Evolutionary conservation across 2,797 vertebrate species (phyloP).

Genomic region (Trematomus bernacchii): DNA sequence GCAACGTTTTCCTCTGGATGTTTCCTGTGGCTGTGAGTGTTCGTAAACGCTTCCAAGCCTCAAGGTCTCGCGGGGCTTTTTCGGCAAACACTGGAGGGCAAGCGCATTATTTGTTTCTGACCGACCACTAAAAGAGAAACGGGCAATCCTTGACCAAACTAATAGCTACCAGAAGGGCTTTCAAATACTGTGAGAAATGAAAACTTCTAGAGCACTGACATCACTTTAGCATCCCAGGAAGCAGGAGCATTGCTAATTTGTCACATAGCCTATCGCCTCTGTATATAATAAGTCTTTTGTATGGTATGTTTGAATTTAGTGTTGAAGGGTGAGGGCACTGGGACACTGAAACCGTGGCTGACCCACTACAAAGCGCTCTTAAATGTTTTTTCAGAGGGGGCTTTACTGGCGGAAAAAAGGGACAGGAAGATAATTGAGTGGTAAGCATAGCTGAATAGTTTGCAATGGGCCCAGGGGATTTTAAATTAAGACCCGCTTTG

Average conservation of each 20-base stretch:
- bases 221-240: constrained; percentile 41
- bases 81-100: constrained; percentile 67
- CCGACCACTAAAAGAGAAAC: constrained; percentile 68
- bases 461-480: constrained; percentile 72
- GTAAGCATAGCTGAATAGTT: constrained; percentile 77
- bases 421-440: constrained; percentile 81
- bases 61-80: constrained; percentile 64
- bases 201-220: constrained; percentile 45
- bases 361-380: constrained; percentile 50
- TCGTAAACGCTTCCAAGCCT: constrained; percentile 80
- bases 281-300: constrained; percentile 37
- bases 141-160: constrained; percentile 59
- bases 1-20: constrained; percentile 66
- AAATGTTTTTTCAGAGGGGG: constrained; percentile 68
- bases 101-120: constrained; percentile 72
- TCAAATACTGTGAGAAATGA: constrained; percentile 61
- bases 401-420: constrained; percentile 62
- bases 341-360: constrained; percentile 45
- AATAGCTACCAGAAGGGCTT: constrained; percentile 71
- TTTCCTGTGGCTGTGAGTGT: constrained; percentile 76
- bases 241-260: constrained; percentile 27
- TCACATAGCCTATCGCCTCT: constrained; percentile 8
- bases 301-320: constrained; percentile 37
- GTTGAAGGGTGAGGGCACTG: constrained; percentile 42
- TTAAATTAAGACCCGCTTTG: constrained; percentile 80